Conservation (phyloP, 2,113 vertebrate species). For the Paradoxurus hermaphroditus region DNA sequence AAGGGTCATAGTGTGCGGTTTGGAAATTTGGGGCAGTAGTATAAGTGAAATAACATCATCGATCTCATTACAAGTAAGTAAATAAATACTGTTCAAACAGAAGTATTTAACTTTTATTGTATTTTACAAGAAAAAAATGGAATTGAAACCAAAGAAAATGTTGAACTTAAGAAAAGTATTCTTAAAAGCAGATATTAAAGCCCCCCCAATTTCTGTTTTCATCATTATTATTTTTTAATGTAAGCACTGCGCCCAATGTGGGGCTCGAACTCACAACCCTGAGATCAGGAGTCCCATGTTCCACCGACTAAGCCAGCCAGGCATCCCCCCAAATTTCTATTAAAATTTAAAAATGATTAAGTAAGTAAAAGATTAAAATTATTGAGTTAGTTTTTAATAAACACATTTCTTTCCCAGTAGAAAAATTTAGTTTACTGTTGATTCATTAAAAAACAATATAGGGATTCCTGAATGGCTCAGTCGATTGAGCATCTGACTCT, state of each 20-base stretch:
- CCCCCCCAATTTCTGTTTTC: no score
- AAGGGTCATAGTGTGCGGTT: neutral
- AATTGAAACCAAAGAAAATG: neutral
- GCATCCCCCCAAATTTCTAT: neutral
- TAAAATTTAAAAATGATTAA: neutral
- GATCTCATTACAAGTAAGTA: neutral
- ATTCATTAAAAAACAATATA: neutral
- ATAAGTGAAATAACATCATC: neutral
- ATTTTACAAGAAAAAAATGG: neutral
- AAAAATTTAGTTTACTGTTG: neutral
- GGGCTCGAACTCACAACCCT: neutral
- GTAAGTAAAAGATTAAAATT: neutral
- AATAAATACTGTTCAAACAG: neutral
- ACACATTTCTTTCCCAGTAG: neutral
- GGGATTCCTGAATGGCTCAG: no score
- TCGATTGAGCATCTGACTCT: no score
- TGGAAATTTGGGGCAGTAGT: neutral
- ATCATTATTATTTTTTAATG: neutral
- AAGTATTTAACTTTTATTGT: neutral
- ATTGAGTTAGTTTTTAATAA: neutral
- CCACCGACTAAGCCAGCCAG: neutral
- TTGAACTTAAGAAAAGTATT: constrained; percentile 1
- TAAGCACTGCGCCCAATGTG: neutral
- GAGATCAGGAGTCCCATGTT: neutral
- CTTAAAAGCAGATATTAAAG: neutral